Evolutionary conservation across 2,888 invertebrate species (phyloP).

Genomic region (Spialia ferax): DNA sequence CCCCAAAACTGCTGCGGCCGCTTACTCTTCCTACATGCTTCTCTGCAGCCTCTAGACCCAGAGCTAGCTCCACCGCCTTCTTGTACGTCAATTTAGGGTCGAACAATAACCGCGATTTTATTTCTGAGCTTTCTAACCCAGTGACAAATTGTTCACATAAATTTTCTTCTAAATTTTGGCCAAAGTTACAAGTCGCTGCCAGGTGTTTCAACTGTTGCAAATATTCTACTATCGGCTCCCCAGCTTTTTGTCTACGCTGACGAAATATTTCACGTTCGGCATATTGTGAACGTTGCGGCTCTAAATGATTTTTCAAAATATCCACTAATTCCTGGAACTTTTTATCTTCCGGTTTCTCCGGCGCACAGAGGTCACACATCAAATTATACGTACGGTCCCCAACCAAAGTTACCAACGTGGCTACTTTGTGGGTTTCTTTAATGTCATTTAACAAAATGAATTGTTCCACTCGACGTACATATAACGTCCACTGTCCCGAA

Average conservation of each 20-base stretch:
- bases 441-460: background rate
- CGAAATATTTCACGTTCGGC: background rate
- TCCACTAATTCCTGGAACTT: background rate
- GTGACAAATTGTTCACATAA: background rate
- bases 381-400: background rate
- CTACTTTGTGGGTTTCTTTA: background rate
- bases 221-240: background rate
- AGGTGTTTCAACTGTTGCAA: background rate
- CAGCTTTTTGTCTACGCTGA: background rate
- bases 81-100: background rate
- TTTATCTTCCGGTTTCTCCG: background rate
- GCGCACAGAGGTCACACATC: background rate
- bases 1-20: background rate
- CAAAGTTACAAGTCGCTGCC: background rate
- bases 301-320: background rate
- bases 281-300: background rate
- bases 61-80: constrained; percentile 3
- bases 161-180: background rate
- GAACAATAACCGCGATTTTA: background rate
- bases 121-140: background rate
- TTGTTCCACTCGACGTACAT: background rate
- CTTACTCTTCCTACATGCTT: background rate
- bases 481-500: background rate
- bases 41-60: background rate
- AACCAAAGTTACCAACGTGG: background rate